Conservation (phyloP, 37 sponge, comb jelly and placozoan species). For the Ianthella basta region DNA sequence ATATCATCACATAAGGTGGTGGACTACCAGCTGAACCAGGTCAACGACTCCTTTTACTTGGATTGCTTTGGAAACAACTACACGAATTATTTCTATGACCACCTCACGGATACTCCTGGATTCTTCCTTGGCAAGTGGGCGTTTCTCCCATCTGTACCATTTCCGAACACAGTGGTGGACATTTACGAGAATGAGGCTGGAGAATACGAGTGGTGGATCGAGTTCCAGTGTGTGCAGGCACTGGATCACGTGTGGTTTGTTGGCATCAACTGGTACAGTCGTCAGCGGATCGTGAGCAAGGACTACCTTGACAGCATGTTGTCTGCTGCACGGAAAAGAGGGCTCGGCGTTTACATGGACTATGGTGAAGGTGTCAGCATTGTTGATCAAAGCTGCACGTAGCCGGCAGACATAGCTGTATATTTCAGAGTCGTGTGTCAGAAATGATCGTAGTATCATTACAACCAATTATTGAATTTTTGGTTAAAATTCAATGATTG, state of each 20-base stretch:
- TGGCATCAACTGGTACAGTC: constrained; percentile 60
- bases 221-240: constrained; percentile 65
- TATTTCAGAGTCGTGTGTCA: too few relatives aligned
- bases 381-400: constrained; percentile 37
- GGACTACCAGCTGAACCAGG: constrained; percentile 23
- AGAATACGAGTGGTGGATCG: constrained; percentile 63
- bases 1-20: constrained; percentile 49
- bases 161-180: constrained; percentile 62
- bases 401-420: too few relatives aligned
- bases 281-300: constrained; percentile 7
- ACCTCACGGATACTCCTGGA: constrained; percentile 43
- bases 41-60: constrained; percentile 55
- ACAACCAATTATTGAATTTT: too few relatives aligned
- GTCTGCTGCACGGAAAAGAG: constrained; percentile 39
- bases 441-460: too few relatives aligned
- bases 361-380: constrained; percentile 8
- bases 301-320: constrained; percentile 42
- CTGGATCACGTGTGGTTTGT: constrained; percentile 51
- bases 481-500: too few relatives aligned
- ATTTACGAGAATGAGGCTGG: constrained; percentile 38
- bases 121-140: constrained; percentile 35
- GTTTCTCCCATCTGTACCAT: not conserved
- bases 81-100: constrained; percentile 15
- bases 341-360: constrained; percentile 55
- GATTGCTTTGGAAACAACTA: constrained; percentile 39